These are phyloP conservation scores for Nicator chloris DNA, from an alignment of 2,113 vertebrate species.

Conservation along the genomic window DNA sequence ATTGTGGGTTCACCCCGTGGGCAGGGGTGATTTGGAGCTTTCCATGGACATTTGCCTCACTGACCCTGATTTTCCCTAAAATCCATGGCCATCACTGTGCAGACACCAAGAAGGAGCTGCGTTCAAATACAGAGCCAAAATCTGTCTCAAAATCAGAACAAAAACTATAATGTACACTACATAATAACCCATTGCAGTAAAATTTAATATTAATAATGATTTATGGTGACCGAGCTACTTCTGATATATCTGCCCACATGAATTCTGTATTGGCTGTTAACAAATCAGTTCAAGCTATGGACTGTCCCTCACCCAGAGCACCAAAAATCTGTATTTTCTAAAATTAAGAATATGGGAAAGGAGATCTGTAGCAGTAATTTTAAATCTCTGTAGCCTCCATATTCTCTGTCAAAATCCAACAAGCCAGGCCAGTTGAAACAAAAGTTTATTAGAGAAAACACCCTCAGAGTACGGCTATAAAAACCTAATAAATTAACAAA, in stretches of 20 bases:
- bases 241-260: neutral
- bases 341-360: neutral
- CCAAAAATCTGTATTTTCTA: neutral
- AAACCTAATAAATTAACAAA: slow-evolving; percentile 7
- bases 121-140: neutral
- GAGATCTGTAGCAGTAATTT: neutral
- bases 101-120: neutral
- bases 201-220: neutral
- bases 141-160: neutral
- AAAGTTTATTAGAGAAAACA: neutral
- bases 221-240: neutral
- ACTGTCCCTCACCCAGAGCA: neutral
- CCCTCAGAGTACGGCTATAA: neutral
- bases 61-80: neutral
- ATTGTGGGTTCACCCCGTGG: fast-evolving
- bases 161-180: neutral
- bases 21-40: neutral
- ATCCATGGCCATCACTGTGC: fast-evolving
- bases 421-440: neutral
- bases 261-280: neutral
- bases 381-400: neutral
- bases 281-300: neutral
- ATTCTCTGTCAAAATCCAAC: neutral
- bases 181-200: neutral
- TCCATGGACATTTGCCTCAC: neutral